A percentile compares a stretch with the other conserved stretches of the same genome.
Evolutionary conservation across 2,113 vertebrate genomes (phyloP).

Genomic region (Alexandromys fortis): DNA sequence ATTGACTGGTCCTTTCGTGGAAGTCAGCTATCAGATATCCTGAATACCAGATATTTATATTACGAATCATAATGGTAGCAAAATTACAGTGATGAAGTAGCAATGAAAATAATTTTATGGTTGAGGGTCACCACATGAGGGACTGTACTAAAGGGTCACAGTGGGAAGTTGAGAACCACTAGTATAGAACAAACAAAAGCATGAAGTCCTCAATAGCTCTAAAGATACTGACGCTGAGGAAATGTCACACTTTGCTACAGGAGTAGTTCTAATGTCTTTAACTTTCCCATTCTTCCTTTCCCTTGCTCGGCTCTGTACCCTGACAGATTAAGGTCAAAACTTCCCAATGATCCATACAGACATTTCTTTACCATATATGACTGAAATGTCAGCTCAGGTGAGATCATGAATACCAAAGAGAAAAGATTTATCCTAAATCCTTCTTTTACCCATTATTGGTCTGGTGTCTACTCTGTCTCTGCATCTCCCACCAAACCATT

Average conservation of each 20-base stretch:
- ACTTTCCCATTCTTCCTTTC: background rate
- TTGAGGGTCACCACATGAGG: background rate
- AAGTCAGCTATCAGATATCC: background rate
- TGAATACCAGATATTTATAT: background rate
- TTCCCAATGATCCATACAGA: constrained; percentile 33
- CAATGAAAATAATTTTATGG: background rate
- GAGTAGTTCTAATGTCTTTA: constrained; percentile 12
- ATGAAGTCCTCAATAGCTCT: constrained; percentile 19
- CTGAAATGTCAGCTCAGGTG: constrained; percentile 37
- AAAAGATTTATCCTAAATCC: constrained; percentile 43
- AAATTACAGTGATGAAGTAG: background rate
- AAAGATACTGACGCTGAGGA: constrained; percentile 42
- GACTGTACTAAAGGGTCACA: background rate
- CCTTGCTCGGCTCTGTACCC: background rate
- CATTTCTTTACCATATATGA: constrained; percentile 29
- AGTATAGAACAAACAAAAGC: background rate
- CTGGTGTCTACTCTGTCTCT: constrained; percentile 10
- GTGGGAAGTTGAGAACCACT: background rate
- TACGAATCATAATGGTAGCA: background rate
- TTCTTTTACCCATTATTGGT: constrained; percentile 18
- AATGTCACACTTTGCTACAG: constrained; percentile 11
- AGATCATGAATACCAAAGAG: background rate
- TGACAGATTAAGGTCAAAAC: constrained; percentile 48
- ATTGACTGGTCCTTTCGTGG: background rate
- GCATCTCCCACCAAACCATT: background rate